Percentiles rank a stretch among this genome's conserved stretches.
phyloP scores from a whole-genome alignment of 92 coral and sea anemone genomes.

The Umimayanthus chanpuru region DNA sequence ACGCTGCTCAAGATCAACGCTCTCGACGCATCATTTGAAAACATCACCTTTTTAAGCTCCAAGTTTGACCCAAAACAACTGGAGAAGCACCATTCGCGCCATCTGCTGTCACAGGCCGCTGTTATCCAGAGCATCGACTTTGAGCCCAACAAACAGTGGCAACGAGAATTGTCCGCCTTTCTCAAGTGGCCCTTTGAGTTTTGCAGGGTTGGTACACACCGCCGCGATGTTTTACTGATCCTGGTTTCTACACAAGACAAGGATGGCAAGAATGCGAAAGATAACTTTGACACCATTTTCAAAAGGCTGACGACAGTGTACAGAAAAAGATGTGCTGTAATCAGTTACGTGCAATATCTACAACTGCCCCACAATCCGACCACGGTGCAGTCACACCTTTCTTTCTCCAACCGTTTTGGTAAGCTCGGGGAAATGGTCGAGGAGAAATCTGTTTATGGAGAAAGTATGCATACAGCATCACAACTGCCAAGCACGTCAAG shows the following conservation, averaged over 20 bases:
- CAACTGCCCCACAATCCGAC: not conserved
- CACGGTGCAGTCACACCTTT: not conserved
- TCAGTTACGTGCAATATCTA: not conserved
- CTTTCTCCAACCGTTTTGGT: not conserved
- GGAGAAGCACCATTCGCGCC: not conserved
- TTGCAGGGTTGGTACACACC: not conserved
- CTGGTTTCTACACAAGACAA: not conserved
- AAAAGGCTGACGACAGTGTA: not conserved
- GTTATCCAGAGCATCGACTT: not conserved
- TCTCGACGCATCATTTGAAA: not conserved
- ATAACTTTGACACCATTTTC: not conserved
- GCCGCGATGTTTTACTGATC: not conserved
- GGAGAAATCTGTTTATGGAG: not conserved
- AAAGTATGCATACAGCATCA: no score
- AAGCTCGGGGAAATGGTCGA: not conserved
- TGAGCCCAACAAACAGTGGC: not conserved
- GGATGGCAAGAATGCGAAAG: slow-evolving; percentile 4
- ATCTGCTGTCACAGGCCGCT: slow-evolving; percentile 10
- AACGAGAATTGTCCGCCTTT: not conserved
- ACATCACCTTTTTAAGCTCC: not conserved
- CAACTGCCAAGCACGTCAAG: not conserved
- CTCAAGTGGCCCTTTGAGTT: slow-evolving; percentile 1
- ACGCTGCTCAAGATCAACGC: not conserved
- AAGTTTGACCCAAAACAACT: not conserved
- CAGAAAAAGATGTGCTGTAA: not conserved